Base-by-base conservation (phyloP, 2,797 vertebrate genomes). In the Gymnocypris eckloni region DNA sequence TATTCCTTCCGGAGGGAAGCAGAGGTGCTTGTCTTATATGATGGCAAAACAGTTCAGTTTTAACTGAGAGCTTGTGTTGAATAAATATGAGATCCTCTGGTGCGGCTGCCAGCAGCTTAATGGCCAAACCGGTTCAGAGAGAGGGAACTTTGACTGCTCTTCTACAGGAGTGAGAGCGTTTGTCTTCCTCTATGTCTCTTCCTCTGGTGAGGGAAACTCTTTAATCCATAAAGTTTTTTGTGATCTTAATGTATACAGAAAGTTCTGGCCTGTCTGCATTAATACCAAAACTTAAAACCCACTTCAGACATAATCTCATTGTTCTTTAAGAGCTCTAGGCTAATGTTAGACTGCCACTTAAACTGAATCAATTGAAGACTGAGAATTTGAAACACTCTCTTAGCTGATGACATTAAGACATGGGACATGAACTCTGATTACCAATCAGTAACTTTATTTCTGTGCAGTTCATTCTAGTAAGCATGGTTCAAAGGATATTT, bases 351-450 rank as follows among this genome's bases (percentile, higher is more conserved):
- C 69, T 66, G 43, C 67, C 33, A 12, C 73, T 45, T 76, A 80
- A 86, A 80, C 76, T 61, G 77, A 86, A 80, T 54, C 69, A 86
- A 81, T 81, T 86, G 79, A 83, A 84, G 52, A 72, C 33, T 50
- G 33, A 20, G 67, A 81, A 81, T 75, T 20, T 81, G 75, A 86
- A 85, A 87, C 82, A 83, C 87, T 87, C 79, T 88, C 79, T 87
- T 25, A 37, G 80, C 45, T 87, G 87, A 88, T 86, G 77, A 76
- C 61, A 78, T 86, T 83, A 77, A 54, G 69, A 41, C 33, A 76
- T 76, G 86, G 85, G 70, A 41, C 86, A 79, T 76, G 28, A 69
- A 39, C 39, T 80, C 12, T 48, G 54, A 48, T 61, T 72, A 73
- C 18, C 2, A 56, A 56, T 78, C n/a, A 70, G n/a, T 43, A 41